phyloP scores from a whole-genome alignment of 2,113 vertebrate species.

The Tragelaphus strepsiceros region DNA sequence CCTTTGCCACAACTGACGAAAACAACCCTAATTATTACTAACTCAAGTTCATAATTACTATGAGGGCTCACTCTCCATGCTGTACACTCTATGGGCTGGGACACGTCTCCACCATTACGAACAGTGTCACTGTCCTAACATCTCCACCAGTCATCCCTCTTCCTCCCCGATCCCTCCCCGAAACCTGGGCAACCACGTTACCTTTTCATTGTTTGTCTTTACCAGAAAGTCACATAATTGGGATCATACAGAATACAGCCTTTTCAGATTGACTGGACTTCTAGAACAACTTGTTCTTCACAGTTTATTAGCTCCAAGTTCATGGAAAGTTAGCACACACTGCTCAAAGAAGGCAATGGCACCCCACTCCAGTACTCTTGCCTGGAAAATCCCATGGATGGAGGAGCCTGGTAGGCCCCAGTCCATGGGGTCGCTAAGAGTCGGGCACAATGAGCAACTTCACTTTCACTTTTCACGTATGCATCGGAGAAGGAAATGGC shows the following conservation, averaged over 20 bases:
- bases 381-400: too few species aligned
- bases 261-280: neutral
- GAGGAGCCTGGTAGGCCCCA: too few species aligned
- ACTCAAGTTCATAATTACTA: neutral
- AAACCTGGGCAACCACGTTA: neutral
- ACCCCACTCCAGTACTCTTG: too few species aligned
- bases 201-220: neutral
- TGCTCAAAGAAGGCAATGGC: neutral
- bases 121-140: neutral
- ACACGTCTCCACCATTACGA: neutral
- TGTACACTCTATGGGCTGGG: neutral
- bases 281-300: neutral
- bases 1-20: neutral
- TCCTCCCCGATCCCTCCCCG: neutral
- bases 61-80: neutral
- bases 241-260: neutral
- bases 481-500: too few species aligned
- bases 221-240: neutral
- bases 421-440: too few species aligned
- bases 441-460: too few species aligned
- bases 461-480: too few species aligned
- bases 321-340: neutral
- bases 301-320: neutral
- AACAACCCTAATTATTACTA: neutral
- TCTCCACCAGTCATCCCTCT: neutral